These are phyloP conservation scores for Nebria brevicollis DNA, from an alignment of 2,888 invertebrate species.

Conservation along the genomic window DNA sequence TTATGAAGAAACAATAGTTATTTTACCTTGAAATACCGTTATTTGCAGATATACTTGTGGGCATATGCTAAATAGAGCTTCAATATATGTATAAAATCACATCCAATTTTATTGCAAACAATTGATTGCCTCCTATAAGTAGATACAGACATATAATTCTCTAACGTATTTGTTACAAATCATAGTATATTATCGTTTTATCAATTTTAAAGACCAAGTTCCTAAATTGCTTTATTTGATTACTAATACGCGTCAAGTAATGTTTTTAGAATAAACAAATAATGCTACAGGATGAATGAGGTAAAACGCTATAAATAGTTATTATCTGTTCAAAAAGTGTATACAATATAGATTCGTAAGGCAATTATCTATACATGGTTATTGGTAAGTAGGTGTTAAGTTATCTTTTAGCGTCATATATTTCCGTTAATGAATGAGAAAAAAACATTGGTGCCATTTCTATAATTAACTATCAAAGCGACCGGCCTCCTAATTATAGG, in stretches of 20 bases:
- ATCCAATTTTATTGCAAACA: too few relatives aligned
- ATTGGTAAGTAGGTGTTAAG: not conserved
- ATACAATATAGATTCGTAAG: not conserved
- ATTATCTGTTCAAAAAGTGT: not conserved
- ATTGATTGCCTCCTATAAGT: too few relatives aligned
- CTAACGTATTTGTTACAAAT: too few relatives aligned
- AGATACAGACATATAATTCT: too few relatives aligned
- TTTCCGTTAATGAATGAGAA: not conserved
- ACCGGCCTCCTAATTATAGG: not conserved
- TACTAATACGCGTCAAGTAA: not conserved
- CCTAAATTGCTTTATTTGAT: too few relatives aligned
- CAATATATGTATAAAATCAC: not conserved
- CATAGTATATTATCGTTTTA: too few relatives aligned
- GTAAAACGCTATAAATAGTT: not conserved
- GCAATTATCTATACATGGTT: not conserved
- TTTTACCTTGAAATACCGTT: slow-evolving; percentile 10
- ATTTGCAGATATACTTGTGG: not conserved
- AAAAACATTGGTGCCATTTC: not conserved
- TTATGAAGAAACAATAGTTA: slow-evolving; percentile 20
- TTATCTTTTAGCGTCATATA: not conserved
- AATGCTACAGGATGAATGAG: not conserved
- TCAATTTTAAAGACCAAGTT: too few relatives aligned
- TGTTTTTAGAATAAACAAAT: not conserved
- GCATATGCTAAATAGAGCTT: not conserved
- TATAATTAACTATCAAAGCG: not conserved